These are phyloP conservation scores for Onychostoma macrolepis DNA, from an alignment of 2,113 vertebrate genomes.

Conservation along the genomic window DNA sequence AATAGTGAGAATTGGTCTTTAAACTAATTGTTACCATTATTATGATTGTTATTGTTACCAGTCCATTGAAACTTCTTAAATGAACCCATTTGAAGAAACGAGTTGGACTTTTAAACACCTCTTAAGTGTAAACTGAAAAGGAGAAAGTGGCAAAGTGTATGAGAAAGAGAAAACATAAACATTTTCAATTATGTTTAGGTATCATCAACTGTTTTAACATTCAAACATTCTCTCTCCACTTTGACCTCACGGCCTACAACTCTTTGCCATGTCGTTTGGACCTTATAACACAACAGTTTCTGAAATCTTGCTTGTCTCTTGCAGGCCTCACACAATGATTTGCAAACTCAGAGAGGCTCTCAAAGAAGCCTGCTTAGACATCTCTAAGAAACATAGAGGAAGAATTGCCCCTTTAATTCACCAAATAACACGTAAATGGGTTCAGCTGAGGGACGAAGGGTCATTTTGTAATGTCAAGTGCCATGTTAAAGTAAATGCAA, in stretches of 20 bases:
- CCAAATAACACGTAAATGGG: conserved; percentile 33
- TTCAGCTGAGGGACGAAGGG: conserved; percentile 28
- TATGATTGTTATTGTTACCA: too few species aligned
- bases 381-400: conserved; percentile 11
- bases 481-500: conserved; percentile 32
- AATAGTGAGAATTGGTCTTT: too few species aligned
- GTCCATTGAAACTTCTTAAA: not conserved
- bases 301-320: conserved; percentile 37
- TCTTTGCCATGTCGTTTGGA: conserved; percentile 36
- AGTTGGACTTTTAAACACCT: not conserved
- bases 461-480: conserved; percentile 3
- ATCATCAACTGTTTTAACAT: conserved; percentile 44
- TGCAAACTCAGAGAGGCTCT: conserved; percentile 22
- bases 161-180: conserved; percentile 33
- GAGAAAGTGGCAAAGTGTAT: not conserved
- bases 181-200: conserved; percentile 37
- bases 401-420: conserved; percentile 21
- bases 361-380: conserved; percentile 6
- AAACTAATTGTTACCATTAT: too few species aligned
- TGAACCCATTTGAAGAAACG: not conserved
- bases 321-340: conserved; percentile 24
- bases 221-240: conserved; percentile 47
- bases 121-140: not conserved
- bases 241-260: conserved; percentile 45
- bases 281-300: conserved; percentile 49